These are phyloP conservation scores for Meandrusa payeni DNA, from an alignment of 2,888 invertebrate genomes.

Conservation along the genomic window DNA sequence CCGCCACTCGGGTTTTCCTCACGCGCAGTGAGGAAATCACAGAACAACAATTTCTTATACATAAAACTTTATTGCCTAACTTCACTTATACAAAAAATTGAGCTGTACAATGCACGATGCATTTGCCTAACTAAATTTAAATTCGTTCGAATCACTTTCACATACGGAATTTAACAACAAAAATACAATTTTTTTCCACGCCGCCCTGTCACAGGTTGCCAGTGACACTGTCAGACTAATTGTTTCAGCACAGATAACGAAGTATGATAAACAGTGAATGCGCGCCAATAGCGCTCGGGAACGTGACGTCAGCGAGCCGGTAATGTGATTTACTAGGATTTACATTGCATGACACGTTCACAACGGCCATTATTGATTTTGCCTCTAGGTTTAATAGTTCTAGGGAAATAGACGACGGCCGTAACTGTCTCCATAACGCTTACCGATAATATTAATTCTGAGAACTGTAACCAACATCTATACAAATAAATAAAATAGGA, in stretches of 20 bases:
- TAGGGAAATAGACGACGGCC: conserved; percentile 4
- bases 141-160: background rate
- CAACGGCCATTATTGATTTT: conserved; percentile 25
- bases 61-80: conserved; percentile 24
- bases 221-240: conserved; percentile 53
- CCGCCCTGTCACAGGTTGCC: conserved; percentile 39
- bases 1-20: conserved; percentile 27
- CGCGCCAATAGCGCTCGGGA: conserved; percentile 36
- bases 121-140: background rate
- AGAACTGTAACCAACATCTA: no score
- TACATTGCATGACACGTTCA: conserved; percentile 29
- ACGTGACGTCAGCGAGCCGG: conserved; percentile 30
- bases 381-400: background rate
- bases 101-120: background rate
- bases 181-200: background rate
- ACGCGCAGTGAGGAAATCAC: conserved; percentile 44
- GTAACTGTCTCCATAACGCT: no score
- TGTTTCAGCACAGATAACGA: conserved; percentile 56
- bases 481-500: no score
- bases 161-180: conserved; percentile 1
- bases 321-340: conserved; percentile 56
- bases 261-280: conserved; percentile 48
- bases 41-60: conserved; percentile 52
- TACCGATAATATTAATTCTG: no score
- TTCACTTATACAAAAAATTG: conserved; percentile 3